Evolutionary conservation across 2,797 vertebrate genomes (phyloP), one percentile per base, ranked within the genome.

Genomic region (Antennarius maculatus): DNA sequence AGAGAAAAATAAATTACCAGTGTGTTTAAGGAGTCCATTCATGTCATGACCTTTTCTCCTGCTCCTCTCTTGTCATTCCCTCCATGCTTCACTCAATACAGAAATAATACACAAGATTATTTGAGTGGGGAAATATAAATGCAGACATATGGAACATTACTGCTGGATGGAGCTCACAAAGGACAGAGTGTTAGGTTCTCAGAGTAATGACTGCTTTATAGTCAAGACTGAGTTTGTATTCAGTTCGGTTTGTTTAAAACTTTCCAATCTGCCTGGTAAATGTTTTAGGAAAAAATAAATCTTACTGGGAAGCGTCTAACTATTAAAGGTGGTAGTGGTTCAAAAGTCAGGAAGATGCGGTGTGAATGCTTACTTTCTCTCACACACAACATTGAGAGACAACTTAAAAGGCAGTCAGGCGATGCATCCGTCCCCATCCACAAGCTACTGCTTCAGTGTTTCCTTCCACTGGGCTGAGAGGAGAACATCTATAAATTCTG

Each of bases 231-330:
- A 73, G 79, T 80, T 86, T 86, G 61, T 79, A 60, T 82, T 85
- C 75, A 85, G 80, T 80, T 76, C 54, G 68, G 52, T 70, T 75
- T 67, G 80, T 82, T 83, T 76, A 74, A 84, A 86, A 88, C 78
- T 88, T 91, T 91, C 89, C 90, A 85, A 78, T 74, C 51, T 65
- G 54, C 78, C 57, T n/a, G 9, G 53, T 60, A 52, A 74, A 73
- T 89, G 88, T 89, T 88, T 89, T 86, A 88, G 88, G 89, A 91
- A 90, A 89, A 85, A 72, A 58, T 51, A 62, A 80, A 86, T 81
- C 57, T 79, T 15, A 41, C 79, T 59, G 46, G 70, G 69, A 85
- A 73, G 76, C 69, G 56, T 70, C 72, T 66, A 60, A 85, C 65
- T 82, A 69, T 76, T 70, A 61, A 74, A 11, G 47, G 69, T 74